Evolutionary conservation across 1,140 invertebrate genomes (phyloP).

Genomic region (Bathynomus jamesi): DNA sequence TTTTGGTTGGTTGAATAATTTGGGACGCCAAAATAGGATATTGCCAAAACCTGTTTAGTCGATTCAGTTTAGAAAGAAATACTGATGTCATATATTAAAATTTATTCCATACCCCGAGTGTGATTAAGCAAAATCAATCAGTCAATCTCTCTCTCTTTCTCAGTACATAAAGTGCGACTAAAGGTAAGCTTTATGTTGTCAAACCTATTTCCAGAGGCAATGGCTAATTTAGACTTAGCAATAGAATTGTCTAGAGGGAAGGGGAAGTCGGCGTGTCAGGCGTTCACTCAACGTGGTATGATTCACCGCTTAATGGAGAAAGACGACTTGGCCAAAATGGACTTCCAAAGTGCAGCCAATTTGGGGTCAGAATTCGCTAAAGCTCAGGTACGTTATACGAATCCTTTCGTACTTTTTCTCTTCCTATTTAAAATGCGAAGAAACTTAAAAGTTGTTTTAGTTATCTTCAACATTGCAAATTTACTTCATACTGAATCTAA

Average conservation of each 20-base stretch:
- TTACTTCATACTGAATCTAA: constrained; percentile 22
- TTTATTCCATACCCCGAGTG: not conserved
- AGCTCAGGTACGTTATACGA: constrained; percentile 50
- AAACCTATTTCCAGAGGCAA: constrained; percentile 60
- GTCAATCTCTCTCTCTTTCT: constrained; percentile 41
- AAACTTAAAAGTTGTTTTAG: not conserved
- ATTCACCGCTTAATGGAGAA: constrained; percentile 55
- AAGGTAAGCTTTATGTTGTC: constrained; percentile 59
- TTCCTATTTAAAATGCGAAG: constrained; percentile 22
- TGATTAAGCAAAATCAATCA: not conserved
- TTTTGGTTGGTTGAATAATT: too few species aligned
- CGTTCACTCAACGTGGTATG: constrained; percentile 70
- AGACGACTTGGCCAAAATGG: constrained; percentile 56
- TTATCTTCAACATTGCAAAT: not conserved
- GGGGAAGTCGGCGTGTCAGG: constrained; percentile 58
- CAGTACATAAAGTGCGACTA: constrained; percentile 70
- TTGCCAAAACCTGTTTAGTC: not conserved
- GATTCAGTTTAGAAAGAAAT: too few species aligned
- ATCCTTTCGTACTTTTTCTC: constrained; percentile 44
- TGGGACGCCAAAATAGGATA: not conserved
- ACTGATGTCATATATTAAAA: not conserved
- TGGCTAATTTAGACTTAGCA: constrained; percentile 63
- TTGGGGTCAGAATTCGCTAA: constrained; percentile 73
- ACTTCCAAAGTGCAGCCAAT: constrained; percentile 63
- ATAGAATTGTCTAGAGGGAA: constrained; percentile 57